phyloP scores from a whole-genome alignment of 2,797 vertebrate species.

The Notolepis coatsorum region DNA sequence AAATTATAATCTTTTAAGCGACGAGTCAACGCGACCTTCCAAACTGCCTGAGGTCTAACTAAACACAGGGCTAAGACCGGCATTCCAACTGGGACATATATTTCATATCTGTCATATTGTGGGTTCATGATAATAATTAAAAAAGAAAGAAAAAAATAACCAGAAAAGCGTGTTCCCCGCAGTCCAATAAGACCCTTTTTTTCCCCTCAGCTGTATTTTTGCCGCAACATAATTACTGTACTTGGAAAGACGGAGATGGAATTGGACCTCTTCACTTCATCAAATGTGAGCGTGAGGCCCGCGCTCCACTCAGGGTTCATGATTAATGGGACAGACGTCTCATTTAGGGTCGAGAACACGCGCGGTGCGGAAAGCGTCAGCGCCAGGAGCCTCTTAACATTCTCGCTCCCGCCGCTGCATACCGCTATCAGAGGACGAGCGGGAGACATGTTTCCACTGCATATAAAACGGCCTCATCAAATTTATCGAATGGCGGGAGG shows the following conservation, averaged over 20 bases:
- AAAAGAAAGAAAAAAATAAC: too few relatives aligned
- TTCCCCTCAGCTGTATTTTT: too few relatives aligned
- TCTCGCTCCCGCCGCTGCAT: conserved; percentile 41
- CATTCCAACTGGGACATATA: too few relatives aligned
- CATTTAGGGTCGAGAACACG: conserved; percentile 54
- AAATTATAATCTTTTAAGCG: conserved; percentile 1
- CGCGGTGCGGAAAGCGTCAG: conserved; percentile 51
- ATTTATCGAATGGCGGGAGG: conserved; percentile 22
- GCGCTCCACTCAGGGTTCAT: conserved; percentile 21
- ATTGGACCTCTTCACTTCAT: conserved; percentile 50
- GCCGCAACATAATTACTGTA: too few relatives aligned
- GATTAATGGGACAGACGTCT: conserved; percentile 57
- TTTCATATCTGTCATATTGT: too few relatives aligned
- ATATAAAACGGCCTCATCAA: conserved; percentile 55
- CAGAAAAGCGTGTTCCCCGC: too few relatives aligned
- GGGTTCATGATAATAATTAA: too few relatives aligned
- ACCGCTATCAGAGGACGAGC: conserved; percentile 40
- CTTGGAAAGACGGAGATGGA: conserved; percentile 49
- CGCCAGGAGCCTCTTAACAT: conserved; percentile 61
- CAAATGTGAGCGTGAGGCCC: conserved; percentile 7
- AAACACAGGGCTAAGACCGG: too few relatives aligned
- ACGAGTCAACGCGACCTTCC: conserved; percentile 9
- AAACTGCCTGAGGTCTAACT: conserved; percentile 13
- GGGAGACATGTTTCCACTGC: conserved; percentile 41
- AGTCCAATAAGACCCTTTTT: too few relatives aligned